Conservation (phyloP, 2,888 invertebrate species). For the Balanococcus diminutus region DNA sequence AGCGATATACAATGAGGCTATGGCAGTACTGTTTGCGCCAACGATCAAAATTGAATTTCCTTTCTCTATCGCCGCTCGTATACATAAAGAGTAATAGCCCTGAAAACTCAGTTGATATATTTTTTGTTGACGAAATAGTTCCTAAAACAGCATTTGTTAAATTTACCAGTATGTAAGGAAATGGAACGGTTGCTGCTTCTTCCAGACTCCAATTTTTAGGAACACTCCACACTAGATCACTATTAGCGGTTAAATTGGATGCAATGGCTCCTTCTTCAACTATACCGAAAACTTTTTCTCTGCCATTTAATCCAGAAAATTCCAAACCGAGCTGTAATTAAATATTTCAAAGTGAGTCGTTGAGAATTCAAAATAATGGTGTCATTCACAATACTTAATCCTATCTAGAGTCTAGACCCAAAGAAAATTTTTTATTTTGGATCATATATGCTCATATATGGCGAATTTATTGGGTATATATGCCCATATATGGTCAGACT, state of each 20-base stretch:
- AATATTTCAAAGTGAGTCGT: too few relatives aligned
- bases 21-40: conserved; percentile 94
- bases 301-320: conserved; percentile 81
- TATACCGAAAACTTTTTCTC: conserved; percentile 87
- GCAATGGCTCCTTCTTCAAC: conserved; percentile 88
- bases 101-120: conserved; percentile 58
- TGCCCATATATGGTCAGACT: too few relatives aligned
- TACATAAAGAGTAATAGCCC: conserved; percentile 85
- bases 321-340: conserved; percentile 76
- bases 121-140: too few relatives aligned
- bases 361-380: too few relatives aligned
- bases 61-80: conserved; percentile 82
- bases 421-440: neutral
- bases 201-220: conserved; percentile 87
- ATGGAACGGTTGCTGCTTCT: conserved; percentile 91
- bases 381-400: too few relatives aligned
- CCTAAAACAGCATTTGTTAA: too few relatives aligned
- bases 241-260: conserved; percentile 83
- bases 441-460: conserved; percentile 64
- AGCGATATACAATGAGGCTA: conserved; percentile 94
- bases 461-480: too few relatives aligned
- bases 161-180: conserved; percentile 85
- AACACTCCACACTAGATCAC: conserved; percentile 82
- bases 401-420: too few relatives aligned
- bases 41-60: conserved; percentile 89